phyloP scores from a whole-genome alignment of 2,888 invertebrate species.

The Drosophila barbarae region DNA sequence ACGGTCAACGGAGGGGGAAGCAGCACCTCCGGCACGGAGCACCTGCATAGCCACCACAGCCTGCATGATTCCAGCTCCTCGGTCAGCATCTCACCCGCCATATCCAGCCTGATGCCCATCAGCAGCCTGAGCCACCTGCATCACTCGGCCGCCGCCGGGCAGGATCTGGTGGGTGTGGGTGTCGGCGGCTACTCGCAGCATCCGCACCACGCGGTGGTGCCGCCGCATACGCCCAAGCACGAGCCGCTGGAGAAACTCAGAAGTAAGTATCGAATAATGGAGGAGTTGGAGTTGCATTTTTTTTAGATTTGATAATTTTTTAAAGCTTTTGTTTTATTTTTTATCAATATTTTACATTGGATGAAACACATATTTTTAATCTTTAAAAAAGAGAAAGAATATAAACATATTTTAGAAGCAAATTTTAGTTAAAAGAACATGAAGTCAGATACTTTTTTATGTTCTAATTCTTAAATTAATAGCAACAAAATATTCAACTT shows the following conservation, averaged over 20 bases:
- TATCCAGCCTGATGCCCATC: conserved; percentile 82
- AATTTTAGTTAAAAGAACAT: neutral
- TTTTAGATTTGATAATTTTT: neutral
- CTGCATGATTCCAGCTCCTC: conserved; percentile 82
- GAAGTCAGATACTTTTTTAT: neutral
- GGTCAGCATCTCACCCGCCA: conserved; percentile 82
- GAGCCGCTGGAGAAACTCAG: conserved; percentile 87
- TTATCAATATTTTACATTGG: no score
- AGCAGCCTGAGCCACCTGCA: conserved; percentile 79
- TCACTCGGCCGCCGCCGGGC: conserved; percentile 76
- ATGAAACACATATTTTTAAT: no score
- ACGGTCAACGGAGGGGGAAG: conserved; percentile 76
- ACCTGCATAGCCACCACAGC: conserved; percentile 80
- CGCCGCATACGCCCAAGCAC: conserved; percentile 82
- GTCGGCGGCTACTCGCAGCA: conserved; percentile 80
- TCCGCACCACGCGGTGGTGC: conserved; percentile 82
- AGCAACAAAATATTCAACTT: neutral
- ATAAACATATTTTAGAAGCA: no score
- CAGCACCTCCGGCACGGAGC: conserved; percentile 68
- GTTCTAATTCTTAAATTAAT: neutral
- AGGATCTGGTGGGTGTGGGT: conserved; percentile 81
- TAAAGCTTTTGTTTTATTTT: no score
- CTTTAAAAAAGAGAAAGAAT: neutral
- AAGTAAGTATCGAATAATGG: conserved; percentile 81
- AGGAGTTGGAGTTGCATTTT: neutral